Conservation (phyloP, 2,888 invertebrate species). For the Cephonodes hylas region DNA sequence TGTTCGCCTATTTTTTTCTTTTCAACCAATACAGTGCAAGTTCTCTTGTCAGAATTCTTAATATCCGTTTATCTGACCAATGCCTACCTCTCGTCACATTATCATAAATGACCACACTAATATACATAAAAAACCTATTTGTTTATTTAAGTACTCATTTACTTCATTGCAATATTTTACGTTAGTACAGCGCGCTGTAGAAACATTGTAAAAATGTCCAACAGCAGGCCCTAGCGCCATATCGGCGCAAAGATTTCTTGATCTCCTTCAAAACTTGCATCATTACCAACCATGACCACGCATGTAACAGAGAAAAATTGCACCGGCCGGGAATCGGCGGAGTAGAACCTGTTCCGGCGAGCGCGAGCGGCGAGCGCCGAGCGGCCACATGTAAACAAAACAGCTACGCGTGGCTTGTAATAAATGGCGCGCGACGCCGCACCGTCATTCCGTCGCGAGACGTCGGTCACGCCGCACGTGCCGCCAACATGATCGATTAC, state of each 20-base stretch:
- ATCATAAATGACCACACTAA: too few species aligned
- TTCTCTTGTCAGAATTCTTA: too few species aligned
- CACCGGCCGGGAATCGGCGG: conserved; percentile 5
- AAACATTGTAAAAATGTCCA: not conserved
- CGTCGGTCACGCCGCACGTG: conserved; percentile 52
- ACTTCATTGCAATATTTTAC: not conserved
- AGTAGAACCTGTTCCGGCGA: conserved; percentile 6
- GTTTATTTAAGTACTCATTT: not conserved
- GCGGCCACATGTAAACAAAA: conserved; percentile 56
- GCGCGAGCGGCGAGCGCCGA: conserved; percentile 2
- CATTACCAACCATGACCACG: conserved; percentile 7
- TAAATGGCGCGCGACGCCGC: conserved; percentile 41
- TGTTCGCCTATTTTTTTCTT: too few species aligned
- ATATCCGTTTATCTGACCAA: not conserved
- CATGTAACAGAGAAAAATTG: conserved; percentile 4
- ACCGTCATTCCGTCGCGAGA: conserved; percentile 56
- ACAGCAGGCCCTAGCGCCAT: conserved; percentile 5
- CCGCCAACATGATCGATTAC: conserved; percentile 67
- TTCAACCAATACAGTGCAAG: too few species aligned
- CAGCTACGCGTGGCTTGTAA: conserved; percentile 51
- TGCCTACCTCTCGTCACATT: not conserved
- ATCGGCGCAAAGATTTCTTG: conserved; percentile 9
- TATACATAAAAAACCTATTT: too few species aligned
- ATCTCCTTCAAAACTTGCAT: conserved; percentile 9
- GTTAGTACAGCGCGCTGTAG: not conserved